Evolutionary conservation across 2,888 invertebrate species (phyloP), one percentile per base, ranked within the genome.

Genomic region (Agelastica alni): DNA sequence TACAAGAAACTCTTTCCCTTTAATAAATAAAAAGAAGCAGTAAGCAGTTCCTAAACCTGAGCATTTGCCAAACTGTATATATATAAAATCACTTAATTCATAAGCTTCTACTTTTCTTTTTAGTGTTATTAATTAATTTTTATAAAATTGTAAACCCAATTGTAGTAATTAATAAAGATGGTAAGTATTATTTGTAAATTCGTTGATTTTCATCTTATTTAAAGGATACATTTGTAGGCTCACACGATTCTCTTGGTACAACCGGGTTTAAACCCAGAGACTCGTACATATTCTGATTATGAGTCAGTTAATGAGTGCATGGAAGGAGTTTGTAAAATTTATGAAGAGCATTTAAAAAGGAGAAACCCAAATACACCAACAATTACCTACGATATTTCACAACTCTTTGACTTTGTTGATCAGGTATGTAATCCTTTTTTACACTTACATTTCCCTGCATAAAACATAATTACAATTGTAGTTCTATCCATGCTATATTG

Each of bases 301-400:
- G 98, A 99, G 75, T 93, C 95, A 56, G 91, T 97, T 5, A 97
- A 96, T 70, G 97, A 97, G 71, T 96, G 96, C 73, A 91, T 98
- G 89, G 97, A 98, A 80, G 96, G 96, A 26, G 96, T 99, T 7
- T 99, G 99, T 76, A 97, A 97, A 80, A 98, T 99, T 61, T 99
- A 96, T 73, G 99, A 99, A 73, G 98, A 99, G 71, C 98, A 99
- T 77, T 78, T 99, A 64, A 99, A 99, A 75, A 83, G 93, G 55
- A 84, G 92, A 69, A 96, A 98, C 74, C 98, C 99, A 0, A 91
- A 94, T 72, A 93, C 93, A 10, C 94, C 96, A 1, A 94, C 94
- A 1, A 99, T 99, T 58, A 98, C 98, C 0, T 99, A 99, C 72
- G 98, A 99, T 75, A 97, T 99, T 51, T 93, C 92, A 51, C 96